These are phyloP conservation scores for Meloidogyne chitwoodi DNA, from an alignment of 1,140 invertebrate genomes.

Conservation along the genomic window DNA sequence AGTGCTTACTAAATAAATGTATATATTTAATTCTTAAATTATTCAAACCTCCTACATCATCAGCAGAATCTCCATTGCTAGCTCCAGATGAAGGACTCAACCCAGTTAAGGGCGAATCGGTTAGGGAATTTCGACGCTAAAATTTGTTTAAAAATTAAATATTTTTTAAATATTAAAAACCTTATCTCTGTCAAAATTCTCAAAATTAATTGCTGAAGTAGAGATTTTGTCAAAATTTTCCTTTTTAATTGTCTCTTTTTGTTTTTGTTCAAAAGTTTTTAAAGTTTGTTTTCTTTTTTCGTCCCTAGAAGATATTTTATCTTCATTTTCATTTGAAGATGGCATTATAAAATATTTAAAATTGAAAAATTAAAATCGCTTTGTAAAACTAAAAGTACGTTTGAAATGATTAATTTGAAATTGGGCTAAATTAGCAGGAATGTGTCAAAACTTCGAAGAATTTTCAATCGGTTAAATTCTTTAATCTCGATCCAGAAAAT, in stretches of 20 bases:
- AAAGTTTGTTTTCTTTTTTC: not conserved
- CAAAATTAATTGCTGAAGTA: not conserved
- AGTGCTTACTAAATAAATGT: not conserved
- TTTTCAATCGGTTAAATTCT: too few species aligned
- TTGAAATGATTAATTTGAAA: too few species aligned
- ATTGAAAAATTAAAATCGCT: too few species aligned
- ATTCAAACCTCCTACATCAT: slow-evolving; percentile 16
- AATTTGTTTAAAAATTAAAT: not conserved
- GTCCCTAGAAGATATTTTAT: not conserved
- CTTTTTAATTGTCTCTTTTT: not conserved
- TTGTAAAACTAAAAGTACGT: too few species aligned
- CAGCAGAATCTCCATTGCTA: slow-evolving; percentile 11
- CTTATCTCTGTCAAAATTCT: not conserved
- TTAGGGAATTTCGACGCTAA: slow-evolving; percentile 16
- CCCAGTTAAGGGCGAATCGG: slow-evolving; percentile 20
- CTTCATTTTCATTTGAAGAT: not conserved
- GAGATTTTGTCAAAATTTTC: not conserved
- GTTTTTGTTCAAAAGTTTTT: not conserved
- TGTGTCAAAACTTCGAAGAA: too few species aligned
- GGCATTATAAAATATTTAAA: not conserved
- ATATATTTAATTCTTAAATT: not conserved
- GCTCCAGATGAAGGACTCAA: slow-evolving; percentile 14
- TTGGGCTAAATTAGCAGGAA: too few species aligned
- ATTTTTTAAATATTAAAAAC: not conserved
- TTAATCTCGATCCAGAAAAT: too few species aligned